Percentiles rank a stretch among this genome's conserved stretches.
Evolutionary conservation across 2,113 vertebrate species (phyloP).

Genomic region (Calypte anna): DNA sequence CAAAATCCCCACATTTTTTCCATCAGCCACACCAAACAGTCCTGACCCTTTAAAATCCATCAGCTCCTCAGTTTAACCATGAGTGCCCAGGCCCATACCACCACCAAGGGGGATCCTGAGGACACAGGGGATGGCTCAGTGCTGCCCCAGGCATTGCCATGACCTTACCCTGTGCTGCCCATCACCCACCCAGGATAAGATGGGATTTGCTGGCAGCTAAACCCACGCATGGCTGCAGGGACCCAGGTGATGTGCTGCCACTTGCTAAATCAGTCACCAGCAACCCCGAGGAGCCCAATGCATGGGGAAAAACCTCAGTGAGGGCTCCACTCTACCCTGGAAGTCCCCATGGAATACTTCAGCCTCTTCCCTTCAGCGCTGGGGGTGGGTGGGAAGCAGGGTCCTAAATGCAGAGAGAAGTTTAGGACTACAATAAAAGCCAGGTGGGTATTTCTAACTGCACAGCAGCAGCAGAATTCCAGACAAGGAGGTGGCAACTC

Average conservation of each 20-base stretch:
- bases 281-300: not conserved
- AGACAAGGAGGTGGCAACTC: accelerated
- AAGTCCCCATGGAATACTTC: not conserved
- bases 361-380: accelerated
- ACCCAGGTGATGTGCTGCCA: not conserved
- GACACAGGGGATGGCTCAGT: not conserved
- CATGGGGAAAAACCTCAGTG: accelerated
- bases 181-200: not conserved
- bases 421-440: not conserved
- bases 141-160: accelerated
- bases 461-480: accelerated
- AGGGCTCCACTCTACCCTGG: not conserved
- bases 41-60: not conserved
- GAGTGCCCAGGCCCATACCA: not conserved
- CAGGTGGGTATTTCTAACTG: not conserved
- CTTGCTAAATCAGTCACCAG: accelerated
- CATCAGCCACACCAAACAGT: accelerated
- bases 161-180: not conserved
- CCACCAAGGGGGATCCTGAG: not conserved
- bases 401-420: accelerated
- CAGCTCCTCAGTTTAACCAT: not conserved
- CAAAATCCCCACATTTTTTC: accelerated
- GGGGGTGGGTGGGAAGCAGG: not conserved
- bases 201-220: not conserved
- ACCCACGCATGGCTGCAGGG: not conserved